Evolutionary conservation across 2,113 vertebrate genomes (phyloP).

Genomic region (Sinocyclocheilus maitianheensis): DNA sequence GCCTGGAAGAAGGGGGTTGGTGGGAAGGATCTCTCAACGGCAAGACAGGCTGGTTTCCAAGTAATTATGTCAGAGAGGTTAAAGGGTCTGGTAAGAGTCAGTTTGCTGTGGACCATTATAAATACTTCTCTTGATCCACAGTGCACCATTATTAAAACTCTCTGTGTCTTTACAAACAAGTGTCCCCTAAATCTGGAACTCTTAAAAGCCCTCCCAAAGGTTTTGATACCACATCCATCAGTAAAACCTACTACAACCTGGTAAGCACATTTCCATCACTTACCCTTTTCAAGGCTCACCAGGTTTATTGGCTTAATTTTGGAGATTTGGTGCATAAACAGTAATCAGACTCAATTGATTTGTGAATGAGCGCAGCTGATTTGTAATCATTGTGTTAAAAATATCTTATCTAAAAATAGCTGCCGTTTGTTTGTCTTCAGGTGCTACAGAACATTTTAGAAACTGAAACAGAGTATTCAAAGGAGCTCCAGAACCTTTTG

Average conservation of each 20-base stretch:
- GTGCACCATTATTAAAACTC: background rate
- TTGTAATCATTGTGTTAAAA: background rate
- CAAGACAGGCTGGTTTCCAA: conserved; percentile 96
- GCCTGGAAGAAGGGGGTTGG: conserved; percentile 97
- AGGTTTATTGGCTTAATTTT: background rate
- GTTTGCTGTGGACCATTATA: background rate
- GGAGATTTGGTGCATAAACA: background rate
- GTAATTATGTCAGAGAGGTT: conserved; percentile 96
- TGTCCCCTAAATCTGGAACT: conserved; percentile 92
- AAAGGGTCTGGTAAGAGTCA: conserved; percentile 88
- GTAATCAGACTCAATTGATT: background rate
- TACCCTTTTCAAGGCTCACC: background rate
- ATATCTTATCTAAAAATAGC: background rate
- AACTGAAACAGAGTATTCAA: conserved; percentile 96
- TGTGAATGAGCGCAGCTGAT: background rate
- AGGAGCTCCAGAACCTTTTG: conserved; percentile 92
- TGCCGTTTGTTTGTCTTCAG: conserved; percentile 65
- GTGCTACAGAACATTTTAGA: conserved; percentile 99
- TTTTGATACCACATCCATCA: conserved; percentile 91
- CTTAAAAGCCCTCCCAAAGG: conserved; percentile 97
- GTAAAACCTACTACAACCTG: conserved; percentile 98
- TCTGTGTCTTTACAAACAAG: conserved; percentile 78
- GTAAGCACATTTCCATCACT: conserved; percentile 73
- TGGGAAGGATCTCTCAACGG: conserved; percentile 92
- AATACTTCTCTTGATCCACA: background rate